A percentile compares a stretch with the other conserved stretches of the same genome.
Evolutionary conservation across 2,113 vertebrate genomes (phyloP).

Genomic region (Calyptomena viridis): DNA sequence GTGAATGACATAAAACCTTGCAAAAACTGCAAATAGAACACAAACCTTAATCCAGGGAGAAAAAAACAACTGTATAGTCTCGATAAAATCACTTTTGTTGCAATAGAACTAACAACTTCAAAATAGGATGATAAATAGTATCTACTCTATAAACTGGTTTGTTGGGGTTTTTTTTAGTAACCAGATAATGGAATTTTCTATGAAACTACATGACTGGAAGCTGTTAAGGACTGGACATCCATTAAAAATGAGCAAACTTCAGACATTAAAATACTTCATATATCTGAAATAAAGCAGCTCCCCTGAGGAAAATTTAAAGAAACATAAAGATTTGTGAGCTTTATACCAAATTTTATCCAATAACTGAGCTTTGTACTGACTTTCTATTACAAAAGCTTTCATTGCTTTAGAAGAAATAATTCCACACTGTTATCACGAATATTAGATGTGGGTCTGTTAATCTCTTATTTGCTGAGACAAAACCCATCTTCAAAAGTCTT

Average conservation of each 20-base stretch:
- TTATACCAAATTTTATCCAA: neutral
- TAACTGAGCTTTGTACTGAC: neutral
- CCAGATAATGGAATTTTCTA: neutral
- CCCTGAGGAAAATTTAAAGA: neutral
- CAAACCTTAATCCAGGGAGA: neutral
- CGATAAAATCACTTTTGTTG: neutral
- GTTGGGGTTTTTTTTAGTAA: neutral
- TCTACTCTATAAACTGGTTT: neutral
- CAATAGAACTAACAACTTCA: conserved; percentile 13
- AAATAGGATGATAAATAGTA: conserved; percentile 4
- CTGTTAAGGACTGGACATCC: neutral
- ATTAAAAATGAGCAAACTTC: neutral
- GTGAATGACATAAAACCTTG: neutral
- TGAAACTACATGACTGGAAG: neutral
- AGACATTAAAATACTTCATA: neutral
- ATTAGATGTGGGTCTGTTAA: neutral
- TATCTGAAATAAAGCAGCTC: conserved; percentile 30
- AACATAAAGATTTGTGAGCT: neutral
- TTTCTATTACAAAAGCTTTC: neutral
- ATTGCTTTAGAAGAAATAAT: neutral
- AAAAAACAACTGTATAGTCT: neutral
- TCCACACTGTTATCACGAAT: neutral
- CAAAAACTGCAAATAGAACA: conserved; percentile 9
- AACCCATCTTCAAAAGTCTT: neutral
- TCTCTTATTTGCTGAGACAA: neutral